A percentile compares a stretch with the other conserved stretches of the same genome.
Conservation (phyloP, 2,113 vertebrate genomes). For the Siniperca chuatsi region DNA sequence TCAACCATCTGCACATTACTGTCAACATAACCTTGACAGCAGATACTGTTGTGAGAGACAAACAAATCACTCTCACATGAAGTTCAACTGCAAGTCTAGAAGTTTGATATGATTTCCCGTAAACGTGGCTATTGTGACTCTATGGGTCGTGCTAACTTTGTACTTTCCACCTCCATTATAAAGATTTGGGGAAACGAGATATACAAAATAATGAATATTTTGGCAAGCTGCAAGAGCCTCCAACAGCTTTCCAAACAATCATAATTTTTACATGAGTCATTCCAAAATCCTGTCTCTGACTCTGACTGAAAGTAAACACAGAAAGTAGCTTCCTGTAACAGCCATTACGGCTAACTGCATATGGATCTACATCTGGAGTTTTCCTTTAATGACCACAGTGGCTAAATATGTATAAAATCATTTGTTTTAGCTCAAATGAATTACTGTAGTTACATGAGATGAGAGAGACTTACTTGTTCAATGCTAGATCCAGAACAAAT, state of each 20-base stretch:
- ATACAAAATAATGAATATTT: too few relatives aligned
- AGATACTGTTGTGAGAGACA: background rate
- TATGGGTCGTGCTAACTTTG: background rate
- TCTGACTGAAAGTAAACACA: background rate
- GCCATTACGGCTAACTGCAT: background rate
- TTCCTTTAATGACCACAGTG: background rate
- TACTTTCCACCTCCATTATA: background rate
- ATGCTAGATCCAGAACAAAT: slow-evolving; percentile 94
- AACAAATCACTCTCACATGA: background rate
- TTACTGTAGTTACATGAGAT: background rate
- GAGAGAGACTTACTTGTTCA: slow-evolving; percentile 94
- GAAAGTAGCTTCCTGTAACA: background rate
- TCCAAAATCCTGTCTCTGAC: background rate
- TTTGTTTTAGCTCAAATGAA: background rate
- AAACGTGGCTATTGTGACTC: background rate
- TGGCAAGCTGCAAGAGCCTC: too few relatives aligned
- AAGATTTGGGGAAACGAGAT: background rate
- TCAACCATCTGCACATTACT: slow-evolving; percentile 6
- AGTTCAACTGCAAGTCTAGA: slow-evolving; percentile 1
- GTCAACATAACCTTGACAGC: slow-evolving; percentile 32
- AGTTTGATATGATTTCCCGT: background rate
- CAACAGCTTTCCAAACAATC: background rate
- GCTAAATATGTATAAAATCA: background rate
- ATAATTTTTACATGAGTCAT: background rate
- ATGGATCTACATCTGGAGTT: background rate